These are phyloP conservation scores for Ellobium chinense DNA, from an alignment of 2,888 invertebrate genomes.

Conservation along the genomic window DNA sequence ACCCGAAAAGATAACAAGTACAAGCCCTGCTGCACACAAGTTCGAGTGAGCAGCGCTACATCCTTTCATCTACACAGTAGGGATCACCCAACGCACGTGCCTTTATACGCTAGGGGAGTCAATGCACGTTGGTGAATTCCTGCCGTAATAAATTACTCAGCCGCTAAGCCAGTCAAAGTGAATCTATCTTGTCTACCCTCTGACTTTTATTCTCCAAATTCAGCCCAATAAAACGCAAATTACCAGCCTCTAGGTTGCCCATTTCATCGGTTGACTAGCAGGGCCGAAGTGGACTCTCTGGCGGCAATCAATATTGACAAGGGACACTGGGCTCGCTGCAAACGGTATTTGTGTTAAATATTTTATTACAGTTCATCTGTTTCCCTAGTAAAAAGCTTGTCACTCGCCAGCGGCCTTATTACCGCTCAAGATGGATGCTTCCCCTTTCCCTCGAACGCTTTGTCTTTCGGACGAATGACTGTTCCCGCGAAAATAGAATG, in stretches of 20 bases:
- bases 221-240: not conserved
- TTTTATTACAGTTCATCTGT: constrained; percentile 13
- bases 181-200: not conserved
- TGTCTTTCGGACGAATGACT: not conserved
- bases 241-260: not conserved
- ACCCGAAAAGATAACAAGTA: constrained; percentile 17
- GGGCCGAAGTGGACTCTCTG: not conserved
- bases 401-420: constrained; percentile 15
- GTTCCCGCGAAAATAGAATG: not conserved
- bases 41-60: too few relatives aligned
- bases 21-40: too few relatives aligned
- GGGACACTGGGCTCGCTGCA: not conserved
- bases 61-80: too few relatives aligned
- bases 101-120: too few relatives aligned
- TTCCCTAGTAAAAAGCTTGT: not conserved
- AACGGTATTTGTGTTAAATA: not conserved
- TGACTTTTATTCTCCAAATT: not conserved
- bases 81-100: too few relatives aligned
- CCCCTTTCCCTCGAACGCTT: not conserved
- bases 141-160: too few relatives aligned
- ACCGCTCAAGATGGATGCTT: not conserved
- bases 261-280: not conserved
- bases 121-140: too few relatives aligned
- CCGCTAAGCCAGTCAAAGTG: too few relatives aligned
- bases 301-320: not conserved